These are phyloP conservation scores for Scytalopus superciliaris DNA, from an alignment of 2,113 vertebrate genomes.

Conservation along the genomic window DNA sequence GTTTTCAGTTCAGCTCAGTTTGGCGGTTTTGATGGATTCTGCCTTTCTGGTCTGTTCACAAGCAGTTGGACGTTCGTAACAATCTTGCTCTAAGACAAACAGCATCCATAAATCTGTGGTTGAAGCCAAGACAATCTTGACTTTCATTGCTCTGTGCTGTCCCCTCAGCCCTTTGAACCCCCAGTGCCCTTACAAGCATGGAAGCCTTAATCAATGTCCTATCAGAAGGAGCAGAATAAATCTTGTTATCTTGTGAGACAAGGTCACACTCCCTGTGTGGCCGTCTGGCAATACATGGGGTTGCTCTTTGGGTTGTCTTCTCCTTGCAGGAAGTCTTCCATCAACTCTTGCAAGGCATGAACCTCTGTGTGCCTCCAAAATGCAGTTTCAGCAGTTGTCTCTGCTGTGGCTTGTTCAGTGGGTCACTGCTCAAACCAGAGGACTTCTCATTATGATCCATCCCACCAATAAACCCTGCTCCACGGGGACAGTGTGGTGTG, in stretches of 20 bases:
- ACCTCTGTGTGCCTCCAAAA: background rate
- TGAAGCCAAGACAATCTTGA: background rate
- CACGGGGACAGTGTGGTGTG: background rate
- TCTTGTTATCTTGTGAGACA: background rate
- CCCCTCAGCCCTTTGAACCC: background rate
- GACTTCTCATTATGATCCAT: background rate
- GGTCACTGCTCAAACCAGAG: background rate
- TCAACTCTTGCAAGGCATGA: background rate
- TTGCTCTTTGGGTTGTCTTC: background rate
- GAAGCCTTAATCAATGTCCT: background rate
- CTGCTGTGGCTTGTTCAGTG: background rate
- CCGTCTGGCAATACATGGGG: background rate
- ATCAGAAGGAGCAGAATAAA: constrained; percentile 39
- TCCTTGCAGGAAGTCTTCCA: constrained; percentile 53
- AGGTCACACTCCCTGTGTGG: constrained; percentile 9
- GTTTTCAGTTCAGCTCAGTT: constrained; percentile 33
- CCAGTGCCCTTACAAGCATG: background rate
- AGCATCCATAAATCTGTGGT: constrained; percentile 7
- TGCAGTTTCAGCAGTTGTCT: background rate
- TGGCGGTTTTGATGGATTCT: background rate
- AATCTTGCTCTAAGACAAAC: constrained; percentile 16
- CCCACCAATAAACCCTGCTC: background rate
- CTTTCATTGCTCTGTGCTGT: background rate
- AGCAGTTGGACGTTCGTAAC: background rate
- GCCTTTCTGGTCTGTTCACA: background rate